Conservation (phyloP, 1,140 invertebrate genomes). For the Arctopsyche grandis region DNA sequence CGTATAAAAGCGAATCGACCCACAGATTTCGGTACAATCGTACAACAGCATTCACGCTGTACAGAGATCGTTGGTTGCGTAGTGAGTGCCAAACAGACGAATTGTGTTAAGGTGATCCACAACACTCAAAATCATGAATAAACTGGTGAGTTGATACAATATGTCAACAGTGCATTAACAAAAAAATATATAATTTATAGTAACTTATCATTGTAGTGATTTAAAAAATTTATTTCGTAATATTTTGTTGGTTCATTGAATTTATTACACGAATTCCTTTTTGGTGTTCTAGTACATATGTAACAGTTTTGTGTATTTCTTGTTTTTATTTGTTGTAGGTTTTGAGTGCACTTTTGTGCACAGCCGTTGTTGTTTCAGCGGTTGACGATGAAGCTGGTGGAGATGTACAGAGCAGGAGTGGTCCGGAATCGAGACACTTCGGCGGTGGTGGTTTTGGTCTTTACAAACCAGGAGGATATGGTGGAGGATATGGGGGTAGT, state of each 20-base stretch:
- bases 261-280: too few relatives aligned
- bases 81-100: background rate
- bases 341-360: conserved; percentile 35
- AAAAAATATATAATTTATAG: background rate
- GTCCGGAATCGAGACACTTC: conserved; percentile 38
- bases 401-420: conserved; percentile 24
- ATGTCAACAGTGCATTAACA: background rate
- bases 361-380: conserved; percentile 21
- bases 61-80: background rate
- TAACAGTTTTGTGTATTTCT: background rate
- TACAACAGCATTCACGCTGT: background rate
- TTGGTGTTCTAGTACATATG: conserved; percentile 34
- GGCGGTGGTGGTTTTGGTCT: conserved; percentile 40
- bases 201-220: background rate
- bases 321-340: conserved; percentile 48
- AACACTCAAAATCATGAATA: conserved; percentile 22
- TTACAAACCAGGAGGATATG: conserved; percentile 42
- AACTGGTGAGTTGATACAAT: conserved; percentile 7
- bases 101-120: conserved; percentile 35
- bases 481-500: conserved; percentile 37
- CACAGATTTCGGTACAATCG: conserved; percentile 19
- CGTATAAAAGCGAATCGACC: conserved; percentile 19
- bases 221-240: too few relatives aligned
- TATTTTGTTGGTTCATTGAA: too few relatives aligned
- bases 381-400: conserved; percentile 41